A percentile compares a stretch with the other conserved stretches of the same genome.
Evolutionary conservation across 2,797 vertebrate genomes (phyloP).

Genomic region (Orientallactaga sibirica): DNA sequence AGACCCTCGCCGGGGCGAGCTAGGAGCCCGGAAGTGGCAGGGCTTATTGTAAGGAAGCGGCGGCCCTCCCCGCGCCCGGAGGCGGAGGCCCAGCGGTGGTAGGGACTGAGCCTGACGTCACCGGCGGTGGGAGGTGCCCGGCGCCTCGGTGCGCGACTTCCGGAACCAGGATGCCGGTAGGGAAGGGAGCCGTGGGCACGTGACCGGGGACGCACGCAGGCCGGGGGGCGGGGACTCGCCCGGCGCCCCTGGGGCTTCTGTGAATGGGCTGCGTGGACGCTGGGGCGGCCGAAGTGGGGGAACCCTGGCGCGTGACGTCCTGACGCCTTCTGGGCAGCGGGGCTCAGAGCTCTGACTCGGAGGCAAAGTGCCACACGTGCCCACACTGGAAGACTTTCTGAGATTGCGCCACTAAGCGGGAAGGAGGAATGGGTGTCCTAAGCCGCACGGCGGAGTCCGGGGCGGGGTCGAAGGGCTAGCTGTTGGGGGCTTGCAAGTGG

Average conservation of each 20-base stretch:
- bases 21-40: neutral
- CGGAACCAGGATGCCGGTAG: conserved; percentile 20
- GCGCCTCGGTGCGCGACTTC: conserved; percentile 14
- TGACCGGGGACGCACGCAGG: conserved; percentile 36
- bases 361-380: neutral
- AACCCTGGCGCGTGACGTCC: accelerated
- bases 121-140: conserved; percentile 14
- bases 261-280: neutral
- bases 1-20: neutral
- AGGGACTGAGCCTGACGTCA: conserved; percentile 78
- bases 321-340: neutral
- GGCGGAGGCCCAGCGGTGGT: conserved; percentile 69
- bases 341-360: neutral
- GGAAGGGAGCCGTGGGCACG: conserved; percentile 56
- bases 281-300: neutral
- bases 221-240: accelerated
- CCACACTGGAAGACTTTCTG: neutral
- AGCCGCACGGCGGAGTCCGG: neutral
- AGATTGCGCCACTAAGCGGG: neutral
- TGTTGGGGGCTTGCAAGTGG: too few relatives aligned
- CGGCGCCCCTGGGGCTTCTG: accelerated
- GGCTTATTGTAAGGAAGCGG: neutral
- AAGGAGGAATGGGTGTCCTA: neutral
- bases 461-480: neutral
- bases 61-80: conserved; percentile 45